Base-by-base conservation (phyloP, 2,888 invertebrate genomes). In the Cyrtodaria siliqua region DNA sequence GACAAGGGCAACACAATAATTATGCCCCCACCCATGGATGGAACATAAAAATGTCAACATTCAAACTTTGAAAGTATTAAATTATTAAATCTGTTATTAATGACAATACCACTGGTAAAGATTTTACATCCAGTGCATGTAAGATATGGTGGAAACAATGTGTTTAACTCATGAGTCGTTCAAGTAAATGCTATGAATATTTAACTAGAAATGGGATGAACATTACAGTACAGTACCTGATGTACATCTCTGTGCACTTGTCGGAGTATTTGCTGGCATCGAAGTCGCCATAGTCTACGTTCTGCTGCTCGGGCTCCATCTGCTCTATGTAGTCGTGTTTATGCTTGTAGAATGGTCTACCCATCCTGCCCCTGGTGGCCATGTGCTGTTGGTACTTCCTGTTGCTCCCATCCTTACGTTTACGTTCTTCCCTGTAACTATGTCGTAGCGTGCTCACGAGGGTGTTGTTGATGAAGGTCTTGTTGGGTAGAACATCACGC, bases 391-490 rank as follows among this genome's bases (percentile, higher is more conserved):
- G 20, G 24, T 56, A 72, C 38, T 75, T 72, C 9, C 20, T 33
- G 52, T 47, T 23, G 59, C 63, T 75, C 29, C 73, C 77, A 40
- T 60, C 68, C 47, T 50, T 67, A 26, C 57, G 63, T 33, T 73
- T 77, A 33, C 53, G 63, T 12, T 79, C 73, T 47, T 79, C 62
- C n/a, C 74, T 63, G 23, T 72, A 75, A 27, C 80, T 71, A 61
- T 87, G 74, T 26, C 85, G 64, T 6, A 91, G 82, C 4, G 91
- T 90, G 69, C 89, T 89, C 14, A 90, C 87, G 20, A 91, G 71
- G 47, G 89, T 90, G 69, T 90, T 91, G 62, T 85, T 86, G 44
- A 91, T 81, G 67, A 91, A 91, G 12, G 85, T 82, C 76, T 91
- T 91, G 78, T 91, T 90, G 9, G 87, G 79, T 14, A 88, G 84